Evolutionary conservation across 2,113 vertebrate genomes (phyloP).

Genomic region (Nestor notabilis): DNA sequence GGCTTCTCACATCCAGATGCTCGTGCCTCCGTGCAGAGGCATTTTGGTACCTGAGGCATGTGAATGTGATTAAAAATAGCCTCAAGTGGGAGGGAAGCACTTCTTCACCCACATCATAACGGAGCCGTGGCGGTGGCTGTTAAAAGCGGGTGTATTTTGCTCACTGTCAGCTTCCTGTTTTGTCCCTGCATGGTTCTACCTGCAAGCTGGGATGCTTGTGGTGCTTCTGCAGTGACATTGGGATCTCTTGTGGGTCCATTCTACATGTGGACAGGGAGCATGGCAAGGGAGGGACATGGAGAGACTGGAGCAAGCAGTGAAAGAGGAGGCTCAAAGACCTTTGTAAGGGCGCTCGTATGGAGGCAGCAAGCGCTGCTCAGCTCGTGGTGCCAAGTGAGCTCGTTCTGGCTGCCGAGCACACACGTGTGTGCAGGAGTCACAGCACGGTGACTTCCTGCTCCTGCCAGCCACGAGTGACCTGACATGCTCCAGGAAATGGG

Average conservation of each 20-base stretch:
- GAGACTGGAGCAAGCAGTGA: neutral
- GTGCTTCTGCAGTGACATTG: neutral
- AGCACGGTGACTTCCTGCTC: constrained; percentile 24
- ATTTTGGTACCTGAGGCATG: neutral
- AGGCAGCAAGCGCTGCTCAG: neutral
- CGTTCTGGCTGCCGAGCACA: neutral
- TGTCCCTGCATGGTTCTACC: neutral
- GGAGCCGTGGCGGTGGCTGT: neutral
- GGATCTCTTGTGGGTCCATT: neutral
- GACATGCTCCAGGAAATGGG: neutral
- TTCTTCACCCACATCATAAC: neutral
- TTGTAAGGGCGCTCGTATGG: neutral
- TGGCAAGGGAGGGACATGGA: neutral
- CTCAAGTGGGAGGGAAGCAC: neutral
- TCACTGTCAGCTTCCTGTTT: neutral
- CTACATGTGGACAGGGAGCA: neutral
- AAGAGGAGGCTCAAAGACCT: neutral
- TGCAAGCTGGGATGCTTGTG: neutral
- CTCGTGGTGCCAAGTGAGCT: neutral
- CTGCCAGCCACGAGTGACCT: neutral
- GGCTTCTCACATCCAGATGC: neutral
- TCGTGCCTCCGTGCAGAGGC: neutral
- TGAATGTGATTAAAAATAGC: neutral
- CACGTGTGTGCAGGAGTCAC: neutral
- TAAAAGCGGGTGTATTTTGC: neutral